These are phyloP conservation scores for Holcopasites calliopsidis DNA, from an alignment of 1,140 invertebrate species.

Conservation along the genomic window DNA sequence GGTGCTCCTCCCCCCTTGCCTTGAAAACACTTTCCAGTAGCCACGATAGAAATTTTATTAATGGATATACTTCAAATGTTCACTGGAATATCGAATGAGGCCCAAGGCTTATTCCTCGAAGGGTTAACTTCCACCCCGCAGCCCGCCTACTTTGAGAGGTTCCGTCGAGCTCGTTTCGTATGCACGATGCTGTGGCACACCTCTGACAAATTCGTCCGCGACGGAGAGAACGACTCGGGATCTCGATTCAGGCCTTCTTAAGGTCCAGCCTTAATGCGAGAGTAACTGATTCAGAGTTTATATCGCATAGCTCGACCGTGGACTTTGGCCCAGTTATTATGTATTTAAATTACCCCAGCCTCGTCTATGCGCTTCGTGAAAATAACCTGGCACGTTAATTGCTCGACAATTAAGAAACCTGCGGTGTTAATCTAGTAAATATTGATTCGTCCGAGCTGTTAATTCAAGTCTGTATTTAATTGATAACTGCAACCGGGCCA, in stretches of 20 bases:
- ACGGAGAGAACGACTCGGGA: conserved; percentile 3
- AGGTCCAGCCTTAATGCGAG: background rate
- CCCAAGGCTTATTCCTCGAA: conserved; percentile 9
- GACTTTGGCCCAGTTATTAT: too few species aligned
- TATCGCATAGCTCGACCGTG: background rate
- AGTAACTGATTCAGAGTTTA: conserved; percentile 16
- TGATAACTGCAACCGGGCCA: background rate
- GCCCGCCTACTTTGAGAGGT: background rate
- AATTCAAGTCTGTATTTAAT: conserved; percentile 15
- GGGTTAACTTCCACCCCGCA: conserved; percentile 7
- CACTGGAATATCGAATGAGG: background rate
- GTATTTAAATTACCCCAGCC: too few species aligned
- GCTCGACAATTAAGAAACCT: conserved; percentile 3
- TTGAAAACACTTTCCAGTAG: too few species aligned
- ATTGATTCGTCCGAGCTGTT: conserved; percentile 10
- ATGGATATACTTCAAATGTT: background rate
- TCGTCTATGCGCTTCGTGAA: too few species aligned
- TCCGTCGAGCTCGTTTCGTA: conserved; percentile 7
- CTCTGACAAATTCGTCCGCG: background rate
- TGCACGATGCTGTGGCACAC: background rate
- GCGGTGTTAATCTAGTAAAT: background rate
- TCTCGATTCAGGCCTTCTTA: conserved; percentile 2
- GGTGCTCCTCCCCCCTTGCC: too few species aligned
- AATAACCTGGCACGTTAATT: background rate
- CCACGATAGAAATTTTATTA: background rate